Percentiles rank a stretch among this genome's conserved stretches.
These are phyloP conservation scores for Chrysolina americana DNA, from an alignment of 2,888 invertebrate species.

Conservation along the genomic window DNA sequence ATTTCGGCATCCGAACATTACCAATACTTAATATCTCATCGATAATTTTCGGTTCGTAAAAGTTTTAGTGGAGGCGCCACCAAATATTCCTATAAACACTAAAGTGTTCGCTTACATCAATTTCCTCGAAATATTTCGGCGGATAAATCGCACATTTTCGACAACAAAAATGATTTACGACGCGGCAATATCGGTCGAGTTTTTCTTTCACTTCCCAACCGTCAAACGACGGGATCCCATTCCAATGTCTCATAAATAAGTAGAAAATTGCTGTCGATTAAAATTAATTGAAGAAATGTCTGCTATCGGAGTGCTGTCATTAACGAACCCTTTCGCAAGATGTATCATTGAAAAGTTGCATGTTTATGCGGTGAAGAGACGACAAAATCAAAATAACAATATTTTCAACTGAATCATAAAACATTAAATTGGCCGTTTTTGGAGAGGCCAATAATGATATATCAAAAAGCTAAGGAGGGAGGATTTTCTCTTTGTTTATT, in stretches of 20 bases:
- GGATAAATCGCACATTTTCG: not conserved
- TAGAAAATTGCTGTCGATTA: conserved; percentile 8
- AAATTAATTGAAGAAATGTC: conserved; percentile 15
- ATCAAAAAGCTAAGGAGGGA: too few relatives aligned
- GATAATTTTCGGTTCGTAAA: conserved; percentile 4
- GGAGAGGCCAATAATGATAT: too few relatives aligned
- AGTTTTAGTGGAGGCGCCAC: conserved; percentile 5
- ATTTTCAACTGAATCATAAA: too few relatives aligned
- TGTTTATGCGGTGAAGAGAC: not conserved
- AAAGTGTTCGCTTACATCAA: not conserved
- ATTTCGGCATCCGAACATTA: not conserved
- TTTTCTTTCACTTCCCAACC: not conserved
- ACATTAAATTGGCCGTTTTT: too few relatives aligned
- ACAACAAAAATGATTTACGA: not conserved
- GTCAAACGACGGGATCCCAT: not conserved
- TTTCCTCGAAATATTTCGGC: not conserved
- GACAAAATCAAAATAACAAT: not conserved
- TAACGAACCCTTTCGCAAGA: not conserved
- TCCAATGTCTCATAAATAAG: conserved; percentile 12
- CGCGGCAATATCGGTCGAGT: not conserved
- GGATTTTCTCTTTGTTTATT: too few relatives aligned
- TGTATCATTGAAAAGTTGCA: not conserved
- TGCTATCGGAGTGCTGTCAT: not conserved
- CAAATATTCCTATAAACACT: conserved; percentile 5
- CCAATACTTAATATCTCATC: not conserved